Conservation (phyloP, 2,888 invertebrate genomes). For the Tortricodes alternella region DNA sequence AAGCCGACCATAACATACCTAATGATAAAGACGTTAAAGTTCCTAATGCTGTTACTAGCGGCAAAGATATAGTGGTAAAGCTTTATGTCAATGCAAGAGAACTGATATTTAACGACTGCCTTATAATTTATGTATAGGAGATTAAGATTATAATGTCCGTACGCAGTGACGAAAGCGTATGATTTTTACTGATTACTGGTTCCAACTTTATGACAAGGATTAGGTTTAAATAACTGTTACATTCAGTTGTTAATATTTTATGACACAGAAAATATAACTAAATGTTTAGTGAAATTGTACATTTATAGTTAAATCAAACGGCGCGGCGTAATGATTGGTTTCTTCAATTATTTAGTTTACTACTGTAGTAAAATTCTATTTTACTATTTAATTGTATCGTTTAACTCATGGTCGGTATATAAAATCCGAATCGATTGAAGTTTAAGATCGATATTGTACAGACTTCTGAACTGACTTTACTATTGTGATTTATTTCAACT, state of each 20-base stretch:
- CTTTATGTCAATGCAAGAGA: conserved; percentile 70
- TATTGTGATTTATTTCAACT: too few relatives aligned
- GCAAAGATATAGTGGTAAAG: conserved; percentile 49
- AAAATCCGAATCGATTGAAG: too few relatives aligned
- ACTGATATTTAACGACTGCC: conserved; percentile 75
- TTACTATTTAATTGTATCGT: too few relatives aligned
- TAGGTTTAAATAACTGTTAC: conserved; percentile 2
- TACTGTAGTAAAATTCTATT: too few relatives aligned
- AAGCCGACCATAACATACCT: conserved; percentile 40
- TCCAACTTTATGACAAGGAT: conserved; percentile 36
- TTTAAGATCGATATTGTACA: too few relatives aligned
- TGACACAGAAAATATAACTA: too few relatives aligned
- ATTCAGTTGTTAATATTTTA: background rate
- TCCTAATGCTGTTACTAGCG: conserved; percentile 34
- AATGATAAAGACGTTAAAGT: conserved; percentile 42
- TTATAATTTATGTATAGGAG: conserved; percentile 70
- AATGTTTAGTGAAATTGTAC: too few relatives aligned
- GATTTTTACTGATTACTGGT: conserved; percentile 48
- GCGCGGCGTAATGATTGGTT: too few relatives aligned
- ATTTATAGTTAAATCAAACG: too few relatives aligned
- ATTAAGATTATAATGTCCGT: conserved; percentile 69
- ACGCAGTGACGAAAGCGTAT: conserved; percentile 59
- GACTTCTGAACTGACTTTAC: too few relatives aligned
- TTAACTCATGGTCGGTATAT: too few relatives aligned
- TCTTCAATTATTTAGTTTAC: too few relatives aligned